A percentile compares a stretch with the other conserved stretches of the same genome.
These are phyloP conservation scores for Gymnarchus niloticus DNA, from an alignment of 2,113 vertebrate genomes.

Conservation along the genomic window DNA sequence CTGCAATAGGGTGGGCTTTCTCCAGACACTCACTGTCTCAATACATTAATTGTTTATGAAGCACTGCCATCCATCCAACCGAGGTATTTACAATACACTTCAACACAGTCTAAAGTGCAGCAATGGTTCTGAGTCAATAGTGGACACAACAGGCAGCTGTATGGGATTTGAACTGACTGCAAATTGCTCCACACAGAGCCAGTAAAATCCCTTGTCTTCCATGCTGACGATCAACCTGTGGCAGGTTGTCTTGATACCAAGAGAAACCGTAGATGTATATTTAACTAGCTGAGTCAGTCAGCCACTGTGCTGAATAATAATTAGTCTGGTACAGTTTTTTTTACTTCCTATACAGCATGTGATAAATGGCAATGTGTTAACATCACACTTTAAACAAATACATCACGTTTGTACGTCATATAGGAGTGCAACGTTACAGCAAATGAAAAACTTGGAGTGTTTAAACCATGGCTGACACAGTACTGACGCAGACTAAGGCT, in stretches of 20 bases:
- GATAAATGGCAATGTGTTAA: not conserved
- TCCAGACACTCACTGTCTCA: not conserved
- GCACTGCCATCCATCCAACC: not conserved
- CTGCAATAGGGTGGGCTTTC: not conserved
- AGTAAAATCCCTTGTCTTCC: not conserved
- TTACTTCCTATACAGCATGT: conserved; percentile 5
- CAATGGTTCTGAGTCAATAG: too few relatives aligned
- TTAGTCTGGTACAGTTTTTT: not conserved
- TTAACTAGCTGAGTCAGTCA: not conserved
- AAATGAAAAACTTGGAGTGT: not conserved
- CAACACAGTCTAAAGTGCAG: not conserved
- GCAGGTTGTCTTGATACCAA: conserved; percentile 15
- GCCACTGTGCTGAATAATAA: not conserved
- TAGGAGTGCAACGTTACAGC: not conserved
- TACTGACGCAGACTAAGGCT: not conserved
- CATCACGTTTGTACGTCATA: not conserved
- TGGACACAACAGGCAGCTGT: not conserved
- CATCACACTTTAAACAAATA: not conserved
- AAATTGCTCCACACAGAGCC: conserved; percentile 1
- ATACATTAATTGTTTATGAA: conserved; percentile 2
- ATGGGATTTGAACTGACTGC: not conserved
- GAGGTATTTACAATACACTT: not conserved
- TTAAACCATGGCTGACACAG: too few relatives aligned
- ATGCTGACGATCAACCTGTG: conserved; percentile 5
- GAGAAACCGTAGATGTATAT: conserved; percentile 5